Conservation (phyloP, 2,113 vertebrate genomes). For the Python bivittatus region DNA sequence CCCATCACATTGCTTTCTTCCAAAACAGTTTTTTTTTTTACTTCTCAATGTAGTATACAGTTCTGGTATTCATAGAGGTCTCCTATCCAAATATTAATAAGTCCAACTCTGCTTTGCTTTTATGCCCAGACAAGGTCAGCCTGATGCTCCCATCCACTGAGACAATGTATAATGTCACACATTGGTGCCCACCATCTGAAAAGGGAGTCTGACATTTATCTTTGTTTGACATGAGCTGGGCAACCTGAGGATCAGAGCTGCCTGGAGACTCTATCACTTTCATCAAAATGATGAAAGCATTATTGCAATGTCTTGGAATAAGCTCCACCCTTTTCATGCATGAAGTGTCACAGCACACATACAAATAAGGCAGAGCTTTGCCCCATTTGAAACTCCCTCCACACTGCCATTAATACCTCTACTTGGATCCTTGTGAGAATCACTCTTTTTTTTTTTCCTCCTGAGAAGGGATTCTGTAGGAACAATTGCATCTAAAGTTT, state of each 20-base stretch:
- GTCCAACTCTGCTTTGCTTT: not conserved
- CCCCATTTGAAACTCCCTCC: not conserved
- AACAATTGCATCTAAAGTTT: not conserved
- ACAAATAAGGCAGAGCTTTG: not conserved
- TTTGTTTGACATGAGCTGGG: not conserved
- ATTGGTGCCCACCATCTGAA: not conserved
- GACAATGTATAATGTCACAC: not conserved
- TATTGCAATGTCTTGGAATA: not conserved
- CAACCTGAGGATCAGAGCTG: not conserved
- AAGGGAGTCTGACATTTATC: not conserved
- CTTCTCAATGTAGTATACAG: not conserved
- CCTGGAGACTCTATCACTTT: not conserved
- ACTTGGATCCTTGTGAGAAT: not conserved
- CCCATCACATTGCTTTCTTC: not conserved
- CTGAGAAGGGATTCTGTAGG: not conserved
- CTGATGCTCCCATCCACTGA: not conserved
- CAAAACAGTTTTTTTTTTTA: not conserved
- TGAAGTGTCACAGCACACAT: not conserved
- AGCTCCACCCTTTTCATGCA: not conserved
- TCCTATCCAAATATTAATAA: not conserved
- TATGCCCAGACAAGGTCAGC: not conserved
- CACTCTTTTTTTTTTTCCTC: not conserved
- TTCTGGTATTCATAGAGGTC: not conserved
- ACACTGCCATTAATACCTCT: not conserved
- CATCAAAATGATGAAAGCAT: not conserved